Base-by-base conservation (phyloP, 1,140 invertebrate species). In the Sarcophaga bullata region DNA sequence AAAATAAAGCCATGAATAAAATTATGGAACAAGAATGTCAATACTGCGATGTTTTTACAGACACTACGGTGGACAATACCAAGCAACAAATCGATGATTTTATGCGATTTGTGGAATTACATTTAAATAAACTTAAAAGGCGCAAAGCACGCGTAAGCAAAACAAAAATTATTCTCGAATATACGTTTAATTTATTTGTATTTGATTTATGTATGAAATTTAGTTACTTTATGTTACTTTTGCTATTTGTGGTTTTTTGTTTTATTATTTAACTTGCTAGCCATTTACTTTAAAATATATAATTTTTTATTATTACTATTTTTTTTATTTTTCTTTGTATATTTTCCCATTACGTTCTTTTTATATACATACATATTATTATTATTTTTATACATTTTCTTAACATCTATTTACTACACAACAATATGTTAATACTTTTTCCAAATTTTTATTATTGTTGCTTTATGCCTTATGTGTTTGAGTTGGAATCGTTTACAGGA, bases 101-200 rank as follows among this genome's bases (percentile, higher is more conserved):
- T 90, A 91, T 98, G 7, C 94, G 95, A 84, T 97, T 98, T 87
- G 94, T 97, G 11, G 97, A 98, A 91, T 93, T 93, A 0, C 95
- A 94, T 90, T 93, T 98, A 46, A 98, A 99, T 91, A 97, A 97
- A 91, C 95, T 98, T 86, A 95, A 95, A 88, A 91, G 95, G 84
- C 93, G 92, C 81, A 85, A 89, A 84, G 84, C 88, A 52, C 86
- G 87, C 84, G 88, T 90, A 88, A 90, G 88, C 82, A 73, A 19
- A 80, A 47, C 52, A 48, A 78, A 1, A 58, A 37, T 17, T 54
- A 25, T 82, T 50, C 58, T 49, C 62, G 80, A 47, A 62, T 84
- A 17, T 84, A 82, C 83, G 75, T 81, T 83, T 83, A 84, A n/a
- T 84, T 84, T 81, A 81, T 80, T 80, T 75, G 6, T 49, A 47